Percentiles rank a stretch among this genome's conserved stretches.
Conservation (phyloP, 2,113 vertebrate species). For the Hippopotamus amphibius region DNA sequence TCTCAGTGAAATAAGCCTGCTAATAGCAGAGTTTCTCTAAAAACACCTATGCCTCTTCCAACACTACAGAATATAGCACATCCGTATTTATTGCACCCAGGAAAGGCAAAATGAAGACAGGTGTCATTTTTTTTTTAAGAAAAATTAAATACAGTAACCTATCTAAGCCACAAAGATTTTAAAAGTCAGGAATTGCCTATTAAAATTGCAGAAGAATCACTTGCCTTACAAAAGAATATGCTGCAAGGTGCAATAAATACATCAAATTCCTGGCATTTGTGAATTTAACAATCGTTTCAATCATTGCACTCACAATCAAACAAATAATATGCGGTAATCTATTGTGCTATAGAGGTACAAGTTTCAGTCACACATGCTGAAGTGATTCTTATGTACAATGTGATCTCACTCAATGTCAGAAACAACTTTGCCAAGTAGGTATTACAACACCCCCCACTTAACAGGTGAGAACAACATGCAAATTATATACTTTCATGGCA, state of each 20-base stretch:
- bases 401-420: constrained; percentile 46
- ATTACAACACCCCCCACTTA: background rate
- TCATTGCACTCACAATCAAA: background rate
- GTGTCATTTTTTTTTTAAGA: background rate
- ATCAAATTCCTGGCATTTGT: background rate
- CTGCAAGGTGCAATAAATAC: background rate
- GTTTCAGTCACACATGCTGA: background rate
- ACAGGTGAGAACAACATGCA: background rate
- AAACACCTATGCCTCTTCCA: background rate
- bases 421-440: background rate
- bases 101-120: background rate
- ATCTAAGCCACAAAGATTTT: background rate
- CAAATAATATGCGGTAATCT: background rate
- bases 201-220: background rate
- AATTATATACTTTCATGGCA: background rate
- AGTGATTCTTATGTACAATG: background rate
- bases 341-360: background rate
- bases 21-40: background rate
- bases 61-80: background rate
- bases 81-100: background rate
- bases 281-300: background rate
- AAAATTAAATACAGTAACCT: constrained; percentile 4
- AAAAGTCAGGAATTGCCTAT: background rate
- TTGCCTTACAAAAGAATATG: background rate
- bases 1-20: constrained; percentile 52